Evolutionary conservation across 2,888 invertebrate species (phyloP), one percentile per base, ranked within the genome.

Genomic region (Drosophila mettleri): DNA sequence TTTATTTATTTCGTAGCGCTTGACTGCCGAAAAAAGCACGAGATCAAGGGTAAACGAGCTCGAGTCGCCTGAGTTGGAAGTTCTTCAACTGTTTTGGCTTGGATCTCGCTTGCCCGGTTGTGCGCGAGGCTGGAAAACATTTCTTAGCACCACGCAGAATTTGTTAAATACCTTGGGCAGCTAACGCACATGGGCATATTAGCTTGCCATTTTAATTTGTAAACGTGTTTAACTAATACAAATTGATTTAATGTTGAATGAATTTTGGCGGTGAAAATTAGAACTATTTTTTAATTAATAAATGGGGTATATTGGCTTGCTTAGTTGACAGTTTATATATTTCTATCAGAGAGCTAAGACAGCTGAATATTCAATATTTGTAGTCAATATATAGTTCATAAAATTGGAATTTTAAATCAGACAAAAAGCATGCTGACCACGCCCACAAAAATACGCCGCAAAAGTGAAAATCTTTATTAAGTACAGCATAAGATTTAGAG

Each of bases 21-120:
- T 68, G 78, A 74, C 78, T 66, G 77, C 85, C 87, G 81, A 86
- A 88, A 88, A 80, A 86, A 88, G 84, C 74, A 86, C 77, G 85
- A 80, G 81, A 80, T 80, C 85, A 88, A 85, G 88, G 84, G 78
- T 70, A 86, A 76, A 69, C 53, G 68, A 24, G 69, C 66, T 57
- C 20, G 52, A 39, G 43, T 38, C 38, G 60, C 52, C 68, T 45
- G 45, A 33, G 33, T 54, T 57, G 39, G 39, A 33, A 51, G 54
- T 46, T 74, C 66, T 67, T 76, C 57, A 16, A 22, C 57, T 60
- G 24, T 51, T 61, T 45, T 27, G 52, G 64, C 39, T 51, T 55
- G 57, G 53, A 60, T 62, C 60, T 62, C 34, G 74, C 57, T 66
- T 54, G 68, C 33, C 62, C 60, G 55, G 60, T 59, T 58, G 36